phyloP scores from a whole-genome alignment of 2,113 vertebrate genomes.

The Clarias gariepinus region DNA sequence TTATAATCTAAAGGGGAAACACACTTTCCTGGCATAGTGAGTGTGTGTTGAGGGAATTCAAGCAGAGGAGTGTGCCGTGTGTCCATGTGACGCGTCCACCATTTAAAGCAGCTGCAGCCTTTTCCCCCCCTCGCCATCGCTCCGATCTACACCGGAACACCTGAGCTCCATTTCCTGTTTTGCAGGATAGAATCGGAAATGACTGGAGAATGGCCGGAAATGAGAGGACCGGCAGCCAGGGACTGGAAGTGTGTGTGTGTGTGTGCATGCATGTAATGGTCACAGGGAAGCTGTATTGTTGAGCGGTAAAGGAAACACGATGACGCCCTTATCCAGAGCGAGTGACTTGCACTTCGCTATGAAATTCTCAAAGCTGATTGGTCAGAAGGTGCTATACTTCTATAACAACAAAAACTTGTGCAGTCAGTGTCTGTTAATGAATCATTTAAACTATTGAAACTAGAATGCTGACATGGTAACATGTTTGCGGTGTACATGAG shows the following conservation, averaged over 20 bases:
- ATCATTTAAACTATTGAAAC: too few relatives aligned
- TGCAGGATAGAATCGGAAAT: conserved; percentile 51
- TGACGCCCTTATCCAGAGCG: neutral
- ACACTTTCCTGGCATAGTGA: neutral
- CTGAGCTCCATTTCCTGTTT: conserved; percentile 50
- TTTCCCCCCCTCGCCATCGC: conserved; percentile 4
- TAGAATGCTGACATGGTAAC: too few relatives aligned
- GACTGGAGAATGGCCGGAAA: conserved; percentile 52
- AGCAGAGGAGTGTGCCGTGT: neutral
- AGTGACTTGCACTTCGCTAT: neutral
- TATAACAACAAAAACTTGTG: neutral
- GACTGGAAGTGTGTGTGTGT: too few relatives aligned
- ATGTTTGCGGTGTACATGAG: too few relatives aligned
- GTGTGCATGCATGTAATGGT: neutral
- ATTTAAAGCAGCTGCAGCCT: neutral
- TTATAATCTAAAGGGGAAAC: neutral
- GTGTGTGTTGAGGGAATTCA: neutral
- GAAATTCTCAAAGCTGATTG: neutral
- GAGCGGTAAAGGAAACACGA: neutral
- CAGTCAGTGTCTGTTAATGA: neutral
- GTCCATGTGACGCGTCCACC: neutral
- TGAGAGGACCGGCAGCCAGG: conserved; percentile 23
- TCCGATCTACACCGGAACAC: conserved; percentile 34
- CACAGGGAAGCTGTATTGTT: neutral
- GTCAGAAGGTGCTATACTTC: neutral